phyloP scores from a whole-genome alignment of 2,888 invertebrate species.

The Rhagophthalmus giganteus region DNA sequence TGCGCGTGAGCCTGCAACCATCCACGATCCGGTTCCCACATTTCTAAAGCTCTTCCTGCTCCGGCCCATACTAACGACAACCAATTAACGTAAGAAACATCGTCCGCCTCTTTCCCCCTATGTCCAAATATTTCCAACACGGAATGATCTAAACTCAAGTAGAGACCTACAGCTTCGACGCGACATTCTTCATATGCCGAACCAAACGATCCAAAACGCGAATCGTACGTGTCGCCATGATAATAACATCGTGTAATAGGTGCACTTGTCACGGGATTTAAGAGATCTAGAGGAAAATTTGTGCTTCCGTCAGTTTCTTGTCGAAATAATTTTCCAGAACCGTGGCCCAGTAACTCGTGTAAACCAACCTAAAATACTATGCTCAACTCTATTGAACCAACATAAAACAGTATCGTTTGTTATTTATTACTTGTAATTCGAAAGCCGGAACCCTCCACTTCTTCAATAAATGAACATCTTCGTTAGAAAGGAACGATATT shows the following conservation, averaged over 20 bases:
- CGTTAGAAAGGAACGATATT: slow-evolving; percentile 82
- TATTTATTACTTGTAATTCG: slow-evolving; percentile 72
- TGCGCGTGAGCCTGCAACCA: slow-evolving; percentile 97
- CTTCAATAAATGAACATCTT: slow-evolving; percentile 69
- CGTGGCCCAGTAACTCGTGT: slow-evolving; percentile 93
- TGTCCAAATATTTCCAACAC: slow-evolving; percentile 80
- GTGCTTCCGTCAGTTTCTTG: slow-evolving; percentile 78
- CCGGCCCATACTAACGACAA: slow-evolving; percentile 90
- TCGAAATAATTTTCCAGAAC: no score
- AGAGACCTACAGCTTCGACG: no score
- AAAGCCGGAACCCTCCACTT: no score
- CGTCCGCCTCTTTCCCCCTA: slow-evolving; percentile 72
- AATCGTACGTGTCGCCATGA: no score
- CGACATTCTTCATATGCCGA: no score
- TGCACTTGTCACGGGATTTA: slow-evolving; percentile 71
- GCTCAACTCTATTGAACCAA: no score
- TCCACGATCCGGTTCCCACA: no score
- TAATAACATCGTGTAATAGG: slow-evolving; percentile 75
- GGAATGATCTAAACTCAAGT: no score
- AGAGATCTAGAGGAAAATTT: no score
- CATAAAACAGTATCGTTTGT: no score
- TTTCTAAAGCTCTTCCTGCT: slow-evolving; percentile 80
- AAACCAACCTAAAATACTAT: slow-evolving; percentile 97
- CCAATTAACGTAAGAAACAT: slow-evolving; percentile 70
- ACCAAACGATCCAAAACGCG: slow-evolving; percentile 86